Evolutionary conservation across 2,797 vertebrate genomes (phyloP), one percentile per base, ranked within the genome.

Genomic region (Siniperca undulata): DNA sequence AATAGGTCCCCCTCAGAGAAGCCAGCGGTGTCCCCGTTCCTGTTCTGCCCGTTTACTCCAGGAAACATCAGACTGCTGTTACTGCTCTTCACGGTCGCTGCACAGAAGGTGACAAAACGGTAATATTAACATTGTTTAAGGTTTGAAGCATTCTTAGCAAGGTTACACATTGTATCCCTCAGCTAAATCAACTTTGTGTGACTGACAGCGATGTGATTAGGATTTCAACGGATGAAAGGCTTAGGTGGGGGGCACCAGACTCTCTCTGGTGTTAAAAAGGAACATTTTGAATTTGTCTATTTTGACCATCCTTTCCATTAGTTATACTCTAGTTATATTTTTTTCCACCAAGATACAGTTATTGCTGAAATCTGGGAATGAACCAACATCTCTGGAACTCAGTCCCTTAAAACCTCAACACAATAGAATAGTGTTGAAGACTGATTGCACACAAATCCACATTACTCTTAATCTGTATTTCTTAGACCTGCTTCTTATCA

Each of bases 1-100:
- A 96, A 91, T 0, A 96, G 84, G 48, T 96, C 95, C 0, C 94
- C 93, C 79, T 96, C 95, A 16, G 95, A 94, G 79, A 95, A 86
- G 55, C 78, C 60, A 0, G 38, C 0, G 0, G 20, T 3, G 7
- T 92, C 88, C 71, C 48, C 1, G 72, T 83, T 88, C 38, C 78
- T 44, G 1, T 80, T 93, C 50, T 85, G 82, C 0, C 86, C 84
- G 0, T 88, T 94, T 24, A 75, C 58, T 48, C 77, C 81, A 9
- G 91, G 81, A 65, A 90, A 75, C 80, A 44, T 16, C 61, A 61
- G 34, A n/a, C 53, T 77, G 84, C 64, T 80, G 71, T 73, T 91
- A 13, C 14, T 27, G 59, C 36, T 91, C 83, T 91, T 94, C 62
- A 91, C 78, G 74, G 92, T 89, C 0, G 92, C 95, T 96, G 92